Evolutionary conservation across 1,140 invertebrate genomes (phyloP).

Genomic region (Ips typographus): DNA sequence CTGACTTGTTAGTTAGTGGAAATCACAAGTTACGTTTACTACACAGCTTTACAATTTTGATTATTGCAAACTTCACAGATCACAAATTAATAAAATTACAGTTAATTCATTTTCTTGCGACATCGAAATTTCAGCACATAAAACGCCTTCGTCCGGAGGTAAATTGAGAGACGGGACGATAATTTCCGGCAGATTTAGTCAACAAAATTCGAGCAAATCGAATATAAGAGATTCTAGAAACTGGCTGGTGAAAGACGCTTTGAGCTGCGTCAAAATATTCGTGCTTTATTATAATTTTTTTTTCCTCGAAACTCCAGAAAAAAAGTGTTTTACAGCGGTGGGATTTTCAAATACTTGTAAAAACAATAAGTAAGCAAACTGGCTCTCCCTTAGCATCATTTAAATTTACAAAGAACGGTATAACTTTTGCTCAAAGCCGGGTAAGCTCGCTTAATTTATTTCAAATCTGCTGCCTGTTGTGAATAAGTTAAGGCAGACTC

Average conservation of each 20-base stretch:
- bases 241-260: background rate
- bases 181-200: slow-evolving; percentile 24
- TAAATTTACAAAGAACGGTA: background rate
- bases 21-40: too few species aligned
- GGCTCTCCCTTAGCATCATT: background rate
- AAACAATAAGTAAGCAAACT: background rate
- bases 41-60: background rate
- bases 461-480: background rate
- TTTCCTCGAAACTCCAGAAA: background rate
- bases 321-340: background rate
- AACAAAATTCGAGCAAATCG: slow-evolving; percentile 18
- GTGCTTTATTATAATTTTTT: background rate
- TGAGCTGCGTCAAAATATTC: background rate
- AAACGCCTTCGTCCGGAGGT: slow-evolving; percentile 12
- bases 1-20: too few species aligned
- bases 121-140: slow-evolving; percentile 16
- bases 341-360: background rate
- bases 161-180: slow-evolving; percentile 26
- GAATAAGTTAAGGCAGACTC: background rate
- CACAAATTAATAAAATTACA: background rate
- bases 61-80: background rate
- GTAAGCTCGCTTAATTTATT: background rate
- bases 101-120: slow-evolving; percentile 12
- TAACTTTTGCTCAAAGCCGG: background rate
- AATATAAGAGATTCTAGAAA: slow-evolving; percentile 3